A percentile compares a stretch with the other conserved stretches of the same genome.
These are phyloP conservation scores for Apeira syringaria DNA, from an alignment of 2,888 invertebrate species.

Conservation along the genomic window DNA sequence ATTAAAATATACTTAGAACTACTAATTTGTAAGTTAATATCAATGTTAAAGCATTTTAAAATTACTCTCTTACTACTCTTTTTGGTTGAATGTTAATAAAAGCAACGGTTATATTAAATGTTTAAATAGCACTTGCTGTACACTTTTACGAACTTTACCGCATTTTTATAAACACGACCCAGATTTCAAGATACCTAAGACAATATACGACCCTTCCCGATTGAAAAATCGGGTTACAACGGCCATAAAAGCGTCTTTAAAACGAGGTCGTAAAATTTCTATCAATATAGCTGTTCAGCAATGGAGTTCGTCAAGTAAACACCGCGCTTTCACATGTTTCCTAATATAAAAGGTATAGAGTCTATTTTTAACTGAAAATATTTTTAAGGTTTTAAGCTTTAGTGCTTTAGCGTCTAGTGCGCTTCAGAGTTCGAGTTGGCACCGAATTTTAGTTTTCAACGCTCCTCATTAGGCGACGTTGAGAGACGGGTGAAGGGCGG, in stretches of 20 bases:
- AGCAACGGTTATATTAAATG: too few species aligned
- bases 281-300: slow-evolving; percentile 61
- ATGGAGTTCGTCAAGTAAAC: slow-evolving; percentile 40
- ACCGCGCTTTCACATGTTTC: slow-evolving; percentile 31
- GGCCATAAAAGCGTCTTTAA: slow-evolving; percentile 50
- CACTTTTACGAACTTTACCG: too few species aligned
- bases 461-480: slow-evolving; percentile 76
- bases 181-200: slow-evolving; percentile 10
- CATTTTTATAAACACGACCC: slow-evolving; percentile 5
- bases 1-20: too few species aligned
- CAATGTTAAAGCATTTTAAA: too few species aligned
- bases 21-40: too few species aligned
- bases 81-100: too few species aligned
- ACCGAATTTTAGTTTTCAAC: slow-evolving; percentile 79
- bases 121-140: too few species aligned
- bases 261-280: slow-evolving; percentile 57
- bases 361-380: slow-evolving; percentile 33
- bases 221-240: slow-evolving; percentile 51
- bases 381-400: slow-evolving; percentile 23
- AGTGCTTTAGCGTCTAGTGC: slow-evolving; percentile 52
- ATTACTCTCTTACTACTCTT: too few species aligned
- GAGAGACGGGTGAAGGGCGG: slow-evolving; percentile 35
- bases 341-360: slow-evolving; percentile 37
- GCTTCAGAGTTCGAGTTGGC: slow-evolving; percentile 78
- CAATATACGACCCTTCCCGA: slow-evolving; percentile 15